Conservation (phyloP, 2,888 invertebrate species). For the Bedellia somnulentella region DNA sequence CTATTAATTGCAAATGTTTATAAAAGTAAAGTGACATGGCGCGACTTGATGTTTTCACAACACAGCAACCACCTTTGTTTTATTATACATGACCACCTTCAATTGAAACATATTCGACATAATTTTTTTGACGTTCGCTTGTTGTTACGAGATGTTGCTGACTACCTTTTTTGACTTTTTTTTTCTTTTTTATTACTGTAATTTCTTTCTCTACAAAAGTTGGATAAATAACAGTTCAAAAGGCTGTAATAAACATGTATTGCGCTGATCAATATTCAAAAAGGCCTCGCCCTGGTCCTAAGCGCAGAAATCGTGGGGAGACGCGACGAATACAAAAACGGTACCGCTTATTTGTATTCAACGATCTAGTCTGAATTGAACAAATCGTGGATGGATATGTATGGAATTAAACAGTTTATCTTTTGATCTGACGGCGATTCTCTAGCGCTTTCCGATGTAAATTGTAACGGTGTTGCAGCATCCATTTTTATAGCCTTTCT, state of each 20-base stretch:
- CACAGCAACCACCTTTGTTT: conserved; percentile 20
- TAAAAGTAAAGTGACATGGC: conserved; percentile 36
- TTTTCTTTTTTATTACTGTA: too few relatives aligned
- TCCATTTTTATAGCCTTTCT: too few relatives aligned
- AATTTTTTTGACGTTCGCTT: not conserved
- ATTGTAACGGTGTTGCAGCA: too few relatives aligned
- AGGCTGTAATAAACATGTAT: not conserved
- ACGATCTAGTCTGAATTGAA: conserved; percentile 25
- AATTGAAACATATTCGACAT: too few relatives aligned
- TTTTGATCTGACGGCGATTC: conserved; percentile 4
- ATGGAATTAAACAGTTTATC: conserved; percentile 18
- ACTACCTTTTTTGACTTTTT: too few relatives aligned
- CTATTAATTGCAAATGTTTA: conserved; percentile 44
- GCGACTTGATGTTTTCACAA: conserved; percentile 24
- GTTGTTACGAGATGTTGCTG: too few relatives aligned
- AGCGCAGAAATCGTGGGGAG: conserved; percentile 49
- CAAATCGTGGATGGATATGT: conserved; percentile 24
- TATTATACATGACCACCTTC: too few relatives aligned
- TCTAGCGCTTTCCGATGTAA: conserved; percentile 1
- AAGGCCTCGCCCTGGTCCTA: conserved; percentile 27
- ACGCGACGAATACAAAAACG: conserved; percentile 37
- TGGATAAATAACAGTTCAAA: not conserved
- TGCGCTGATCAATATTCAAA: conserved; percentile 48
- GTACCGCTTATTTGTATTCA: conserved; percentile 37
- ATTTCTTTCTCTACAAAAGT: not conserved